phyloP scores from a whole-genome alignment of 2,888 invertebrate genomes.

The Monochamus alternatus region DNA sequence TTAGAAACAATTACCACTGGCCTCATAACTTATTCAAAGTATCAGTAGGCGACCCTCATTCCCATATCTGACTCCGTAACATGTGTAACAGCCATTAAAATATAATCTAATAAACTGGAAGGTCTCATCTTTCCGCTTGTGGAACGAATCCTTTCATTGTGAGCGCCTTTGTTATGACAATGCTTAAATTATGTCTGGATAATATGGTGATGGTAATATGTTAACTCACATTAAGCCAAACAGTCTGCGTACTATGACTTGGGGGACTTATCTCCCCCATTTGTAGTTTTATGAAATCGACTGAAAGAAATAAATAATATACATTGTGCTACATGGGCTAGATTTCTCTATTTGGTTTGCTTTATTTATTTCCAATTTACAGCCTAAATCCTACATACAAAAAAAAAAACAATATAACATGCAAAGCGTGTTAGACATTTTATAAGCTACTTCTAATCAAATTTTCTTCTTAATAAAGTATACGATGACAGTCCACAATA shows the following conservation, averaged over 20 bases:
- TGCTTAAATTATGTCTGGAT: slow-evolving; percentile 14
- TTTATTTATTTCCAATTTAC: too few relatives aligned
- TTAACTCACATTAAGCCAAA: slow-evolving; percentile 41
- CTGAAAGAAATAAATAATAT: not conserved
- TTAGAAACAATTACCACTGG: not conserved
- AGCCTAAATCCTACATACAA: too few relatives aligned
- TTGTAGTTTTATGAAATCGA: slow-evolving; percentile 36
- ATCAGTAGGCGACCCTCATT: slow-evolving; percentile 24
- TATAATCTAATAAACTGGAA: slow-evolving; percentile 47
- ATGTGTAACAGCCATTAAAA: slow-evolving; percentile 50
- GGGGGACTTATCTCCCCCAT: slow-evolving; percentile 34
- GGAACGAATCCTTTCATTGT: slow-evolving; percentile 31
- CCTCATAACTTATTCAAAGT: slow-evolving; percentile 18
- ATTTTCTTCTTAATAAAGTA: too few relatives aligned
- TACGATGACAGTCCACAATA: too few relatives aligned
- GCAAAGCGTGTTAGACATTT: too few relatives aligned
- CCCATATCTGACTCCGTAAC: slow-evolving; percentile 32
- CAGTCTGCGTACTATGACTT: slow-evolving; percentile 19
- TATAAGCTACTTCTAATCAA: too few relatives aligned
- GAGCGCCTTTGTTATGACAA: slow-evolving; percentile 32
- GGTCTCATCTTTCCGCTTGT: slow-evolving; percentile 11
- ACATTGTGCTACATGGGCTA: too few relatives aligned
- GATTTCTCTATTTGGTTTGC: too few relatives aligned
- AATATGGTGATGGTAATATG: slow-evolving; percentile 39
- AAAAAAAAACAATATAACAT: too few relatives aligned